A percentile compares a stretch with the other conserved stretches of the same genome.
Conservation (phyloP, 2,888 invertebrate species). For the Acrocyrtus sp. region DNA sequence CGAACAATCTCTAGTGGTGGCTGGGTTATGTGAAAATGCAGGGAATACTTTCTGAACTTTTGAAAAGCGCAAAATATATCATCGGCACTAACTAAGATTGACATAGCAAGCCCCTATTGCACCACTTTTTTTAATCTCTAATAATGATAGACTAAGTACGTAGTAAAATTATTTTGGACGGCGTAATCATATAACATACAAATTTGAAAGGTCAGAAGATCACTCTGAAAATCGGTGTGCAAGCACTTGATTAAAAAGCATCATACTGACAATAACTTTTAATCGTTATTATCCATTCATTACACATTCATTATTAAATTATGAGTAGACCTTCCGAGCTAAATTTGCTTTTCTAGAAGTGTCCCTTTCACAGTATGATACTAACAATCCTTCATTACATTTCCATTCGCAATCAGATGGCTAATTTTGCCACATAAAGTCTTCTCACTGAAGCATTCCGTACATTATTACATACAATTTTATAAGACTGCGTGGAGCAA, state of each 20-base stretch:
- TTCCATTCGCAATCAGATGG: too few relatives aligned
- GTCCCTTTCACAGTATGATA: too few relatives aligned
- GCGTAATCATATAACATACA: neutral
- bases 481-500: too few relatives aligned
- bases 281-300: neutral
- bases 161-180: neutral
- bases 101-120: constrained; percentile 1
- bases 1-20: neutral
- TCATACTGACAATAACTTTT: neutral
- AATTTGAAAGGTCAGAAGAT: constrained; percentile 7
- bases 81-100: constrained; percentile 22
- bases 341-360: too few relatives aligned
- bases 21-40: neutral
- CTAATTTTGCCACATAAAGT: too few relatives aligned
- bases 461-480: too few relatives aligned
- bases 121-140: neutral
- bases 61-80: neutral
- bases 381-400: too few relatives aligned
- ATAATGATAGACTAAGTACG: neutral
- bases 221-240: neutral
- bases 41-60: too few relatives aligned
- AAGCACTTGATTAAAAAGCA: neutral
- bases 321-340: neutral
- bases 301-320: neutral
- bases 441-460: too few relatives aligned